Evolutionary conservation across 2,888 invertebrate species (phyloP).

Genomic region (Drosophila maculinotata): DNA sequence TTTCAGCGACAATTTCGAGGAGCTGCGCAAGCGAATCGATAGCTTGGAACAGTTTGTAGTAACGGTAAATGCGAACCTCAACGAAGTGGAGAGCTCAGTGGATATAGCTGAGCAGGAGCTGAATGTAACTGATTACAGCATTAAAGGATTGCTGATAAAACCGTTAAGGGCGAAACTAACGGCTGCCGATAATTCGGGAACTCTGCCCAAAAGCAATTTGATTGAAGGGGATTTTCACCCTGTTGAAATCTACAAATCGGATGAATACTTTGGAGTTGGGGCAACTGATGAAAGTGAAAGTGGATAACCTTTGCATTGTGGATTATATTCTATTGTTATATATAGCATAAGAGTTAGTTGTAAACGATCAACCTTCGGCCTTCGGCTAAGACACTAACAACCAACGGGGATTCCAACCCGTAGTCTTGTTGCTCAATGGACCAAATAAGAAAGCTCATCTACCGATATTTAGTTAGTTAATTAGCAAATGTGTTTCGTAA

Average conservation of each 20-base stretch:
- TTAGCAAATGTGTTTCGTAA: conserved; percentile 34
- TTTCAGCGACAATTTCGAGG: conserved; percentile 86
- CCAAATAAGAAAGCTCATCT: too few species aligned
- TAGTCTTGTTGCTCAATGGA: too few species aligned
- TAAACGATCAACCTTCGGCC: too few species aligned
- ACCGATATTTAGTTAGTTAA: conserved; percentile 17
- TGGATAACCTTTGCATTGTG: neutral
- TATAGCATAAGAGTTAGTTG: too few species aligned
- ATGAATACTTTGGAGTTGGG: conserved; percentile 78
- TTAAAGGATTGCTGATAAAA: conserved; percentile 87
- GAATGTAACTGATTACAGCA: conserved; percentile 87
- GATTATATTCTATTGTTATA: too few species aligned
- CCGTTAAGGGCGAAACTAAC: conserved; percentile 86
- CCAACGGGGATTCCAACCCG: too few species aligned
- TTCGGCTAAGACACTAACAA: too few species aligned
- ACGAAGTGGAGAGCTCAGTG: conserved; percentile 86
- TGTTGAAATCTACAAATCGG: conserved; percentile 82
- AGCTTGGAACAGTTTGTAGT: conserved; percentile 86
- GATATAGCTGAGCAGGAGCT: conserved; percentile 88
- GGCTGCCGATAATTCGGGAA: conserved; percentile 29
- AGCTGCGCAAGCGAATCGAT: conserved; percentile 86
- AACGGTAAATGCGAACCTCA: conserved; percentile 86
- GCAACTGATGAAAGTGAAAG: neutral
- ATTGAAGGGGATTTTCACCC: conserved; percentile 80
- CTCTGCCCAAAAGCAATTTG: conserved; percentile 62